Conservation (phyloP, 2,797 vertebrate genomes). For the Dryobates pubescens region DNA sequence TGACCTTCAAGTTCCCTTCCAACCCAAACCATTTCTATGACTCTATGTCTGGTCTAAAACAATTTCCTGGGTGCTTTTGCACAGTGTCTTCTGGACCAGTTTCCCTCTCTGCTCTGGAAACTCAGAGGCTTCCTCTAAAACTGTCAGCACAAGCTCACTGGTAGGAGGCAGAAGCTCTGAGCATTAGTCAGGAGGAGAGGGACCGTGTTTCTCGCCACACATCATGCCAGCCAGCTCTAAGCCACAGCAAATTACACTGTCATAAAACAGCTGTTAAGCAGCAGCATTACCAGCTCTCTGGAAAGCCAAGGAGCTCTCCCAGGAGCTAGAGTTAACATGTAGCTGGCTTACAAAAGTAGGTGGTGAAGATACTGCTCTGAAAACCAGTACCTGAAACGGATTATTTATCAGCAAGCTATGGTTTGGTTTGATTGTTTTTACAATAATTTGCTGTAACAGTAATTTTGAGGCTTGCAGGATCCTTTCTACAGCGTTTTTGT, state of each 20-base stretch:
- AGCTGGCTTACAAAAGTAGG: background rate
- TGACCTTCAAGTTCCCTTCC: too few species aligned
- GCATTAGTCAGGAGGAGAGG: background rate
- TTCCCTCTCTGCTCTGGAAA: background rate
- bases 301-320: slow-evolving; percentile 18
- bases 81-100: background rate
- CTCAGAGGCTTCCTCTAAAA: background rate
- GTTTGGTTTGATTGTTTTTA: background rate
- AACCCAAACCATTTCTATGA: too few species aligned
- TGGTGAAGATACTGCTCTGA: background rate
- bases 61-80: background rate
- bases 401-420: background rate
- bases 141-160: background rate
- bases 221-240: background rate
- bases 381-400: background rate
- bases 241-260: background rate
- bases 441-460: background rate
- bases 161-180: background rate
- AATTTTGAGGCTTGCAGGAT: background rate
- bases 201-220: background rate
- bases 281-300: background rate
- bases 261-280: slow-evolving; percentile 35
- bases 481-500: background rate
- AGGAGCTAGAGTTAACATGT: background rate
- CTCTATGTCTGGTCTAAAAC: background rate